Percentiles rank a stretch among this genome's conserved stretches.
Evolutionary conservation across 37 sponge, comb jelly and placozoan genomes (phyloP).

Genomic region (Theonella swinhoei): DNA sequence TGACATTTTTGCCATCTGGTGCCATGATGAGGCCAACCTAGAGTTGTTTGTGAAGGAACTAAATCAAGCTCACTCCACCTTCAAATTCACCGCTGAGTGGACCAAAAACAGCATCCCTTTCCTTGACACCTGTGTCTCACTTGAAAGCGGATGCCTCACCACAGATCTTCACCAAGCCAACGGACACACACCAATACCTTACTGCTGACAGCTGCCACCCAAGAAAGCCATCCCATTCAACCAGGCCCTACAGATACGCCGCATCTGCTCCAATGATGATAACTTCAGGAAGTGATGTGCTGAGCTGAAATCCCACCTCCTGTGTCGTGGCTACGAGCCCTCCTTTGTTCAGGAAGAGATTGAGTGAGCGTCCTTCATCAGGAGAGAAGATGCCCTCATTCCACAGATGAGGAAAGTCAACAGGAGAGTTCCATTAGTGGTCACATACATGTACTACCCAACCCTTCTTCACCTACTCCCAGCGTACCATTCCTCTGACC

Average conservation of each 20-base stretch:
- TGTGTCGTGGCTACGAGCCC: neutral
- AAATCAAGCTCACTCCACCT: conserved; percentile 27
- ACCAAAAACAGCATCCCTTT: neutral
- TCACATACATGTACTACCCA: neutral
- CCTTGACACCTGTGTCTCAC: conserved; percentile 9
- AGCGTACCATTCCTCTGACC: neutral
- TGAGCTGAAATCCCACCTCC: neutral
- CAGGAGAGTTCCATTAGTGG: neutral
- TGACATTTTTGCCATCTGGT: conserved; percentile 27
- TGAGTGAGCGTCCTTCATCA: neutral
- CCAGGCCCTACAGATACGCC: neutral
- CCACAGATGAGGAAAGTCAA: neutral
- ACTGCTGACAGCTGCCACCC: conserved; percentile 13
- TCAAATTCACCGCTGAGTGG: conserved; percentile 27
- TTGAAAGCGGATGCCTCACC: neutral
- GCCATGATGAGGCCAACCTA: neutral
- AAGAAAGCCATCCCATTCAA: conserved; percentile 13
- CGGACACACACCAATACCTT: conserved; percentile 20
- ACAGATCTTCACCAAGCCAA: conserved; percentile 8
- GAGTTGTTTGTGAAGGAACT: neutral
- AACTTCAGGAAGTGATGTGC: neutral
- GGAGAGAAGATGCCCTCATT: neutral
- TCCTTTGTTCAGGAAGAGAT: neutral
- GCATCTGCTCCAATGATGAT: neutral
- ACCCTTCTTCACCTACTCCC: neutral